These are phyloP conservation scores for Eriocheir sinensis DNA, from an alignment of 1,140 invertebrate species.

Conservation along the genomic window DNA sequence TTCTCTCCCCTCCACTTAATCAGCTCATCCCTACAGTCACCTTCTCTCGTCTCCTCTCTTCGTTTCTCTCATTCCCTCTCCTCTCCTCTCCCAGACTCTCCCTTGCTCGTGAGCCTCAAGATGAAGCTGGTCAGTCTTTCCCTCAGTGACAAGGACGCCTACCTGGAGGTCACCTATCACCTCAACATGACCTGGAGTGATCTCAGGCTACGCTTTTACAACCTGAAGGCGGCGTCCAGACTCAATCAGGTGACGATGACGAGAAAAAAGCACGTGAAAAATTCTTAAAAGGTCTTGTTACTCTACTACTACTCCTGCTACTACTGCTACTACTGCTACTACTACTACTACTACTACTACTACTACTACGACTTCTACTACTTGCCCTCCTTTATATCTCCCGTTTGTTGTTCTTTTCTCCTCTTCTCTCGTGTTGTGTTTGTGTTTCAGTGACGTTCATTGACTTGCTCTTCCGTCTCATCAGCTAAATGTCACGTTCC, in stretches of 20 bases:
- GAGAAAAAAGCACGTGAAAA: no score
- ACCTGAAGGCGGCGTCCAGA: constrained; percentile 59
- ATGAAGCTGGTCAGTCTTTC: constrained; percentile 60
- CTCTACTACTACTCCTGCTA: neutral
- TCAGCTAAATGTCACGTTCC: no score
- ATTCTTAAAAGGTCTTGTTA: no score
- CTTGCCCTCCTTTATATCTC: no score
- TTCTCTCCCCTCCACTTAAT: no score
- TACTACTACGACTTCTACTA: neutral
- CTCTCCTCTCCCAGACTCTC: neutral
- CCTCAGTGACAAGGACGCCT: constrained; percentile 64
- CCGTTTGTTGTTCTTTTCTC: no score
- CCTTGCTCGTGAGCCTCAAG: constrained; percentile 54
- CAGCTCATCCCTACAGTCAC: no score
- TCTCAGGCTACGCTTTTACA: constrained; percentile 57
- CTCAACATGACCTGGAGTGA: constrained; percentile 73
- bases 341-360: neutral
- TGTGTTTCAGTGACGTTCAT: no score
- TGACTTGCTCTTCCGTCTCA: no score
- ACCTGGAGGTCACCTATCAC: constrained; percentile 73
- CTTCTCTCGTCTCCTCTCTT: neutral
- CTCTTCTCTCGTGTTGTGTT: no score
- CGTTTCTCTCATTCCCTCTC: neutral
- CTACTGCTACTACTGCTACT: neutral
- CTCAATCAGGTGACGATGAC: constrained; percentile 58